phyloP scores from a whole-genome alignment of 2,797 vertebrate species.

The Petrocephalus schoutedeni region DNA sequence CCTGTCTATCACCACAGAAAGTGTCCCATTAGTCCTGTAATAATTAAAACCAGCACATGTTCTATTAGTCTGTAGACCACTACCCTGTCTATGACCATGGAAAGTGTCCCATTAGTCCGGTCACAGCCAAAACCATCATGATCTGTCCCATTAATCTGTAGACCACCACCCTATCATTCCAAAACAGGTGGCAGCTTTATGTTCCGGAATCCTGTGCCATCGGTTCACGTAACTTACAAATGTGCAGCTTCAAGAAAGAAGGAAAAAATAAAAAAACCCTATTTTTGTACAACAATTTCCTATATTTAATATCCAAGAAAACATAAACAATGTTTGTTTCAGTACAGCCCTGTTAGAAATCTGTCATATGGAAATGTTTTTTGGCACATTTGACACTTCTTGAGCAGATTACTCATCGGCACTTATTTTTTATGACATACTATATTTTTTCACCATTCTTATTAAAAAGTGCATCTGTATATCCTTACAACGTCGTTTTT shows the following conservation, averaged over 20 bases:
- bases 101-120: too few species aligned
- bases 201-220: neutral
- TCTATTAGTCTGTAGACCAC: neutral
- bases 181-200: neutral
- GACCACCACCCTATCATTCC: slow-evolving; percentile 31
- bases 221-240: neutral
- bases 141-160: too few species aligned
- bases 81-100: slow-evolving; percentile 70
- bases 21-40: neutral
- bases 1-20: slow-evolving; percentile 71
- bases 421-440: neutral
- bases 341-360: slow-evolving; percentile 54
- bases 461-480: neutral
- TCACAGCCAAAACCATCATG: too few species aligned
- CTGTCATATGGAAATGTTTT: slow-evolving; percentile 57
- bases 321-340: slow-evolving; percentile 58
- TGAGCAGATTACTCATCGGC: slow-evolving; percentile 48
- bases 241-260: neutral
- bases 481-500: neutral
- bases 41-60: neutral
- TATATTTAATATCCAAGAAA: slow-evolving; percentile 56
- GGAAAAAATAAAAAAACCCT: slow-evolving; percentile 27
- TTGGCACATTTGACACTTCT: slow-evolving; percentile 45
- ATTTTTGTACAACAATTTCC: slow-evolving; percentile 48
- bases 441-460: neutral